Evolutionary conservation across 2,888 invertebrate species (phyloP).

Genomic region (Agelastica alni): DNA sequence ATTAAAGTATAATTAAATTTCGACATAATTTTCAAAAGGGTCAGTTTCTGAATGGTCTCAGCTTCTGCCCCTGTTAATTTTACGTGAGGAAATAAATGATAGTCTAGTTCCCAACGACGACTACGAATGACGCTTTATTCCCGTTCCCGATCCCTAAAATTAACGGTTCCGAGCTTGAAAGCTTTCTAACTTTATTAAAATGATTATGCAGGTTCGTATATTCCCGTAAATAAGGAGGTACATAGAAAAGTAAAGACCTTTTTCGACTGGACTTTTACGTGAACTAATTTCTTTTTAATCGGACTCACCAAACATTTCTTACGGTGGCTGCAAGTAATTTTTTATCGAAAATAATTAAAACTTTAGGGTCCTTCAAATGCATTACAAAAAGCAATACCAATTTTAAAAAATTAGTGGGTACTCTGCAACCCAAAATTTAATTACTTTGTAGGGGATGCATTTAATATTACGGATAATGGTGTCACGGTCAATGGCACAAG

Average conservation of each 20-base stretch:
- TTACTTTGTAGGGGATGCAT: too few species aligned
- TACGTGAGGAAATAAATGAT: constrained; percentile 39
- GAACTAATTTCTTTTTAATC: constrained; percentile 2
- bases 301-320: not conserved
- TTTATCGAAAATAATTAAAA: too few species aligned
- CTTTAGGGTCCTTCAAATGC: too few species aligned
- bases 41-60: constrained; percentile 42
- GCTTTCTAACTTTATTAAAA: constrained; percentile 37
- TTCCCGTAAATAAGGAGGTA: constrained; percentile 21
- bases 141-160: constrained; percentile 32
- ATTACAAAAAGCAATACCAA: too few species aligned
- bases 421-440: too few species aligned
- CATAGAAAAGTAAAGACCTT: constrained; percentile 45
- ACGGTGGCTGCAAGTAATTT: too few species aligned
- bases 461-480: too few species aligned
- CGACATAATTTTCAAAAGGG: constrained; percentile 52
- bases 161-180: constrained; percentile 30
- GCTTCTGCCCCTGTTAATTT: constrained; percentile 35
- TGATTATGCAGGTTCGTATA: constrained; percentile 26
- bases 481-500: too few species aligned
- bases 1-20: constrained; percentile 57
- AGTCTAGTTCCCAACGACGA: constrained; percentile 29
- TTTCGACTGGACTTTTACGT: constrained; percentile 1
- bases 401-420: too few species aligned
- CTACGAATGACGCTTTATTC: constrained; percentile 4